Evolutionary conservation across 2,888 invertebrate genomes (phyloP).

Genomic region (Synanthedon vespiformis): DNA sequence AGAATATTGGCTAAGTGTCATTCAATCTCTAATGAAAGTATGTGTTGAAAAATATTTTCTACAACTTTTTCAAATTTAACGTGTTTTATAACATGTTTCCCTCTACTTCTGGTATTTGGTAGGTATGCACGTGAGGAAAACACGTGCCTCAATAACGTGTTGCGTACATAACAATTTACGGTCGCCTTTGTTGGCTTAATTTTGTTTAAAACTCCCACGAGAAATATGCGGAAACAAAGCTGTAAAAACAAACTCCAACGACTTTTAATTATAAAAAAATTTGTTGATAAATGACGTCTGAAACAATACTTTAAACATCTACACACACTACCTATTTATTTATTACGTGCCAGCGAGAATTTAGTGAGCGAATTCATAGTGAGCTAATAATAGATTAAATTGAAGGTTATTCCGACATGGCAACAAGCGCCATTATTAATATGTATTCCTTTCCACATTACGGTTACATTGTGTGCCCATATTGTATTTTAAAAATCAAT

Average conservation of each 20-base stretch:
- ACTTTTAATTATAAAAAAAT: too few relatives aligned
- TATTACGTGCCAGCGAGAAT: neutral
- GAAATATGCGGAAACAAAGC: conserved; percentile 14
- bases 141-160: conserved; percentile 17
- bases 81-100: too few relatives aligned
- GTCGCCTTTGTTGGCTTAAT: conserved; percentile 17
- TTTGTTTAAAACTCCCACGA: conserved; percentile 14
- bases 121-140: conserved; percentile 20
- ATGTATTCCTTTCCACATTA: conserved; percentile 10
- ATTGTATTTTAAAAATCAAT: conserved; percentile 2
- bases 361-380: neutral
- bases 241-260: conserved; percentile 1
- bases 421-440: conserved; percentile 9
- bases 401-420: conserved; percentile 20
- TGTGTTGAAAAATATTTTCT: too few relatives aligned
- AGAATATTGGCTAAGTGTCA: too few relatives aligned
- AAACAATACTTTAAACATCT: neutral
- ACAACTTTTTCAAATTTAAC: neutral
- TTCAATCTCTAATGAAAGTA: too few relatives aligned
- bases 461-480: conserved; percentile 1
- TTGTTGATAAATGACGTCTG: neutral
- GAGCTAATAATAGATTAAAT: conserved; percentile 7
- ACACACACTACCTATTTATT: neutral
- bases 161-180: conserved; percentile 21
- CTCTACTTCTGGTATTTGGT: neutral